Evolutionary conservation across 2,797 vertebrate genomes (phyloP), one percentile per base, ranked within the genome.

Genomic region (Dicrostonyx torquatus): DNA sequence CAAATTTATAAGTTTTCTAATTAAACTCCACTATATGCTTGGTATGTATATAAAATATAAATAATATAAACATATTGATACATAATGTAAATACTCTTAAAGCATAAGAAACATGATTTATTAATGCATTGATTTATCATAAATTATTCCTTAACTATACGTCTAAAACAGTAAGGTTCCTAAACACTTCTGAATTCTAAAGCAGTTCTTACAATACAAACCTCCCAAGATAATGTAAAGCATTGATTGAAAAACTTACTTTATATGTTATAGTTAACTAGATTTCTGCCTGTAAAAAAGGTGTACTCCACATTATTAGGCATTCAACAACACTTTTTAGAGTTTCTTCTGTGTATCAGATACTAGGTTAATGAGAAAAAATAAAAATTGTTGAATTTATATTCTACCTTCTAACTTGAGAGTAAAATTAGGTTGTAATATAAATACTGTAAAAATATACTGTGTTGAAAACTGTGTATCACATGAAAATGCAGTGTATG

Each of bases 191-290:
- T 92, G 40, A 86, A 60, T 73, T 94, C 3, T 77, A 82, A 95
- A 77, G n/a, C 9, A 88, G 4, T 48, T 66, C 64, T 73, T 31
- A 26, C 40, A 87, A 48, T 8, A 1, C 5, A 58, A 10, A 11
- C 5, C 2, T 13, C 80, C 2, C 90, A 72, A 20, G 12, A 85
- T 31, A 72, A 68, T 62, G 6, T 75, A 86, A 26, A n/a, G 60
- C 85, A 43, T 15, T 13, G 86, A 72, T 31, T 6, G 18, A 80
- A 88, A 88, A 6, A 34, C 37, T 14, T 11, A 53, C 31, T 10
- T 34, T 58, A 73, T 43, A n/a, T 50, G 37, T 48, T 31, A 18
- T 87, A 90, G 85, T 48, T 89, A 77, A 93, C 89, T 82, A 80
- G 31, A 90, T 77, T 55, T 10, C 15, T 85, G 26, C 40, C 4